phyloP scores from a whole-genome alignment of 2,888 invertebrate genomes.

The Habrosyne pyritoides region DNA sequence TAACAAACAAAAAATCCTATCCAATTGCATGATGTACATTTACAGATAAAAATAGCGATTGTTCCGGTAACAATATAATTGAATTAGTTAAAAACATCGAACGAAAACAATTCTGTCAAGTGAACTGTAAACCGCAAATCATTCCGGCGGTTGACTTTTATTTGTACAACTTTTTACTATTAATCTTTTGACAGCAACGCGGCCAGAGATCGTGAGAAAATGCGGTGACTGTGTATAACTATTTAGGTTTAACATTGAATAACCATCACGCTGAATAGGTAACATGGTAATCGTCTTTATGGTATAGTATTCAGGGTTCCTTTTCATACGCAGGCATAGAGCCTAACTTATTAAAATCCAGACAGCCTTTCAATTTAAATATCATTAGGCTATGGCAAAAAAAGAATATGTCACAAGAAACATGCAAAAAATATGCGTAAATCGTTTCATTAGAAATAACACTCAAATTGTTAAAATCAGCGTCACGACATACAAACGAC shows the following conservation, averaged over 20 bases:
- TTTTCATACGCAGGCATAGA: too few relatives aligned
- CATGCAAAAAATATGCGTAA: background rate
- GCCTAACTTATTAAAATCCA: too few relatives aligned
- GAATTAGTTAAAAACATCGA: constrained; percentile 38
- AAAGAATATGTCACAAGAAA: background rate
- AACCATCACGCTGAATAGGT: too few relatives aligned
- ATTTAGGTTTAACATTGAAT: background rate
- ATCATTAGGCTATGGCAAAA: background rate
- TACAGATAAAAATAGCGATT: constrained; percentile 3
- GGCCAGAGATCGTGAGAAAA: constrained; percentile 44
- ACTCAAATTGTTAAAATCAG: background rate
- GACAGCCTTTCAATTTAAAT: too few relatives aligned
- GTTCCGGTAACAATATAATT: constrained; percentile 40
- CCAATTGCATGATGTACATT: background rate
- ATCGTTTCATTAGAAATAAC: background rate
- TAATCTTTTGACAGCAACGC: constrained; percentile 32
- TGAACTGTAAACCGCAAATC: constrained; percentile 41
- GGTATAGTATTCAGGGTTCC: too few relatives aligned
- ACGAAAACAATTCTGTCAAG: constrained; percentile 28
- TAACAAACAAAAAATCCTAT: too few relatives aligned
- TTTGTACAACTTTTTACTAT: constrained; percentile 17
- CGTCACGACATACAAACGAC: background rate
- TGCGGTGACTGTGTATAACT: constrained; percentile 33
- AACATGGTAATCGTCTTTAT: too few relatives aligned
- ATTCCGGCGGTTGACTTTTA: constrained; percentile 27